A percentile compares a stretch with the other conserved stretches of the same genome.
phyloP scores from a whole-genome alignment of 2,113 vertebrate species.

The Pelvicachromis taeniatus region DNA sequence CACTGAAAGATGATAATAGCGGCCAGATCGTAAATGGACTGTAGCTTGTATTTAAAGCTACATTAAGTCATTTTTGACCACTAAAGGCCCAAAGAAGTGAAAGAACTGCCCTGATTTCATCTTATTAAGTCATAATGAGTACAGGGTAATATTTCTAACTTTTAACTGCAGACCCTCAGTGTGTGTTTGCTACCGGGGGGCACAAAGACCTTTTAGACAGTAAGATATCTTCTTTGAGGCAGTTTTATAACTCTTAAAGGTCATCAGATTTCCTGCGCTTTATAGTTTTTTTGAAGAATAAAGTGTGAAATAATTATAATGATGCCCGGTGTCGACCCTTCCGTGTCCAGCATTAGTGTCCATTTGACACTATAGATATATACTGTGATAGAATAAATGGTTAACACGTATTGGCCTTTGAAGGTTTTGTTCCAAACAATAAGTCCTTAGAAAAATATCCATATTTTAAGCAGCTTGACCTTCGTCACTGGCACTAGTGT shows the following conservation, averaged over 20 bases:
- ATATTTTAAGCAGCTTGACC: neutral
- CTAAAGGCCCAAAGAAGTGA: neutral
- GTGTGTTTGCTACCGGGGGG: neutral
- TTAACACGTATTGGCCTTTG: neutral
- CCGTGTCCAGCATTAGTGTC: neutral
- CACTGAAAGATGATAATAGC: neutral
- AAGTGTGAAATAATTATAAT: neutral
- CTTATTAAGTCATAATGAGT: neutral
- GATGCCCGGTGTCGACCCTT: neutral
- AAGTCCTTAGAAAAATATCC: neutral
- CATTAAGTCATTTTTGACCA: neutral
- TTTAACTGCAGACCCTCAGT: neutral
- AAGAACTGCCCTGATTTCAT: neutral
- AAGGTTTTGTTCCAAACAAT: neutral
- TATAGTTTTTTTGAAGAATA: neutral
- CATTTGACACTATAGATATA: neutral
- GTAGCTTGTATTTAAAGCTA: conserved; percentile 12
- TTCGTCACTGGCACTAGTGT: neutral
- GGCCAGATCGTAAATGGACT: neutral
- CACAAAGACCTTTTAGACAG: neutral
- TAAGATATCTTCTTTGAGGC: neutral
- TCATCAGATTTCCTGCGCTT: neutral
- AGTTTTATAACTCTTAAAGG: neutral
- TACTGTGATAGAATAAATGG: neutral
- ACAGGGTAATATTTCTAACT: neutral